Evolutionary conservation across 2,113 vertebrate genomes (phyloP), one percentile per base, ranked within the genome.

Genomic region (Strigops habroptila): DNA sequence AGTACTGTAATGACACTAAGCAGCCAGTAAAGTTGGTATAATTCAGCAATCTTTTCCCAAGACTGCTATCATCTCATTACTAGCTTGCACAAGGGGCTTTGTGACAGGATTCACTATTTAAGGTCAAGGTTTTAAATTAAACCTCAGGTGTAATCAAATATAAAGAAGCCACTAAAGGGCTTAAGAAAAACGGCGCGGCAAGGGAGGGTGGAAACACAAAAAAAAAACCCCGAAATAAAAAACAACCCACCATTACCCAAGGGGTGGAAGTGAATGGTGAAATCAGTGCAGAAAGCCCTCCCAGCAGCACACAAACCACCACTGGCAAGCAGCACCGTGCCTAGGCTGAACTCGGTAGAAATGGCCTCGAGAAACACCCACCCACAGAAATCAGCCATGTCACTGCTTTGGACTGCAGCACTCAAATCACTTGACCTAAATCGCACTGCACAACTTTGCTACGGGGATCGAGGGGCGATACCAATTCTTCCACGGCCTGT

Each of bases 391-490:
- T 2, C 65, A 49, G 30, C 4, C 43, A 1, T 0, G 16, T 7
- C 63, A 6, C 18, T 1, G 65, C 52, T n/a, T 2, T 0, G 27
- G 33, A 30, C 22, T 8, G 30, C 67, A 80, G 8, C 33, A 8
- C 3, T 12, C 31, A 11, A 35, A 28, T 21, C 49, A 1, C 21
- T 28, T 5, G 1, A 23, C 85, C 65, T 2, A 27, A 9, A 31
- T 0, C 3, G n/a, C 16, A 15, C 5, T 0, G 53, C 28, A 0
- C 2, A 25, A 19, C 53, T 30, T 24, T 0, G 59, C 71, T 11
- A 7, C 3, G 0, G 21, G 24, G 84, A 57, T 7, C 65, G 49
- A 78, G 44, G 77, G 41, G 41, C 62, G 2, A 6, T 4, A 7
- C 3, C 7, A 2, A 12, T 0, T 18, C 14, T 41, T 2, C 10